A percentile compares a stretch with the other conserved stretches of the same genome.
These are phyloP conservation scores for Propithecus perrieri DNA, from an alignment of 2,797 vertebrate genomes.

Conservation along the genomic window DNA sequence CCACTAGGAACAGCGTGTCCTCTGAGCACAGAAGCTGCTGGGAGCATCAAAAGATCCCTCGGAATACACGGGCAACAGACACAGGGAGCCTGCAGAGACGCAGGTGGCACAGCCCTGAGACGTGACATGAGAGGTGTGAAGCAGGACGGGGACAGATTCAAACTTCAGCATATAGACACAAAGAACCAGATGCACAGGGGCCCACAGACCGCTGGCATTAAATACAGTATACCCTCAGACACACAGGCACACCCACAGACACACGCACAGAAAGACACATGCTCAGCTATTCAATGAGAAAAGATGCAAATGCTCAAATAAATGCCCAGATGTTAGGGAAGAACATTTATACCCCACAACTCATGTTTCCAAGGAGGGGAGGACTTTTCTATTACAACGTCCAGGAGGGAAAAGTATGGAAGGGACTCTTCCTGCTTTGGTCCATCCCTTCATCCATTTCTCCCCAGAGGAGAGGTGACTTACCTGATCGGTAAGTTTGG, in stretches of 20 bases:
- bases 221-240: not conserved
- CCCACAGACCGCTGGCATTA: not conserved
- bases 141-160: not conserved
- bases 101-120: not conserved
- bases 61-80: not conserved
- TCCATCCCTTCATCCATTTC: not conserved
- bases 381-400: not conserved
- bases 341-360: not conserved
- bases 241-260: not conserved
- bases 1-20: not conserved
- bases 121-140: not conserved
- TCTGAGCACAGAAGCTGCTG: not conserved
- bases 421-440: not conserved
- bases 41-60: not conserved
- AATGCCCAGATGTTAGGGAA: not conserved
- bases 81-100: not conserved
- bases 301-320: not conserved
- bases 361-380: not conserved
- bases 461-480: not conserved
- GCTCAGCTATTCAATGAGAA: not conserved
- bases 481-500: not conserved
- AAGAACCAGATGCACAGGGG: not conserved
- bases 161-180: not conserved
- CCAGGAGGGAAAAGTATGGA: not conserved
- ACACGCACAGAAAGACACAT: not conserved